phyloP scores from a whole-genome alignment of 1,140 invertebrate species.

The Grapholita molesta region DNA sequence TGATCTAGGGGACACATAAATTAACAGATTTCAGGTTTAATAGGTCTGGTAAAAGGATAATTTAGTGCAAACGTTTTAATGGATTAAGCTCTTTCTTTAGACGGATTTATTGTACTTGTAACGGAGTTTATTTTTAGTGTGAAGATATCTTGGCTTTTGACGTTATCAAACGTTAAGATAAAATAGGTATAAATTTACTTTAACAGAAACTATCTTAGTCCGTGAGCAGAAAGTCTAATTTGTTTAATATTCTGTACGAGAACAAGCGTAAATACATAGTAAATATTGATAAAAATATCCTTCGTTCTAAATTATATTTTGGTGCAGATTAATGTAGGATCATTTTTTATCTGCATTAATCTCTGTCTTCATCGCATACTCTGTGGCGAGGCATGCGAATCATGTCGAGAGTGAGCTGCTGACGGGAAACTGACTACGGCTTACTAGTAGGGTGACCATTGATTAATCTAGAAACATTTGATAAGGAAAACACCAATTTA shows the following conservation, averaged over 20 bases:
- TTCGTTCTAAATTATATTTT: not conserved
- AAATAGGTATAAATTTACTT: not conserved
- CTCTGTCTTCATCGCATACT: not conserved
- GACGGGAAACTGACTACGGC: not conserved
- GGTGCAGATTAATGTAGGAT: not conserved
- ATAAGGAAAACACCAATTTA: not conserved
- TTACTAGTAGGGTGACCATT: not conserved
- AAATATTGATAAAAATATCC: not conserved
- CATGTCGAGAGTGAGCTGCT: not conserved
- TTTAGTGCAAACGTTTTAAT: not conserved
- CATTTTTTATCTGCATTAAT: not conserved
- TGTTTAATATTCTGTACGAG: not conserved
- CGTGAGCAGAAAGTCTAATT: too few species aligned
- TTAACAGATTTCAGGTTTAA: slow-evolving; percentile 9
- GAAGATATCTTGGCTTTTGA: not conserved
- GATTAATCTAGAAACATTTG: not conserved
- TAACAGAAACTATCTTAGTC: not conserved
- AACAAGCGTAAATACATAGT: not conserved
- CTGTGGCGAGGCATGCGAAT: not conserved
- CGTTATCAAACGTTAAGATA: not conserved
- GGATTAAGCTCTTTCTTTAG: not conserved
- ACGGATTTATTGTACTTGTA: not conserved
- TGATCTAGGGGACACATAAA: not conserved
- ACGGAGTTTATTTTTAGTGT: not conserved
- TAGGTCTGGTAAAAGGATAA: not conserved